Conservation (phyloP, 2,797 vertebrate species). For the Adelosebastes latens region DNA sequence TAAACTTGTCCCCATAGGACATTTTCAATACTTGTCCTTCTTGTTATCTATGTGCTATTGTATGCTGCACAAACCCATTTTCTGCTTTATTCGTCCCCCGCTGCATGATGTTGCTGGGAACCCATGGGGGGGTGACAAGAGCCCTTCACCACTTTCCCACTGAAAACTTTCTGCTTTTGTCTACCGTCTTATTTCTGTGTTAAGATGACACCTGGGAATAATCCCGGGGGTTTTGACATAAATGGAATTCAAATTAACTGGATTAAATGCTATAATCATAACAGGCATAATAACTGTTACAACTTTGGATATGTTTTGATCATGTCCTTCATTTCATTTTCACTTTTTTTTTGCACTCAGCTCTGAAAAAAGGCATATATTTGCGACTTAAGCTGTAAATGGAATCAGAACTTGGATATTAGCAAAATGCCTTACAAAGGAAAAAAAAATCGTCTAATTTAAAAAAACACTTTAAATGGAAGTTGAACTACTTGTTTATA, state of each 20-base stretch:
- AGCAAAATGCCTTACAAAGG: neutral
- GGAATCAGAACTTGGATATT: neutral
- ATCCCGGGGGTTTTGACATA: conserved; percentile 56
- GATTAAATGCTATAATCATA: conserved; percentile 68
- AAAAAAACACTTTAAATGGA: neutral
- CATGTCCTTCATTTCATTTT: conserved; percentile 46
- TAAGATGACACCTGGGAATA: conserved; percentile 74
- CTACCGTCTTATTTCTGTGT: conserved; percentile 65
- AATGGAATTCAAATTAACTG: conserved; percentile 68
- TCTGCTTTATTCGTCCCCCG: conserved; percentile 76
- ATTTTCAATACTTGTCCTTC: conserved; percentile 77
- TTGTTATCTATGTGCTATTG: conserved; percentile 78
- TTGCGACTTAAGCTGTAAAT: conserved; percentile 12
- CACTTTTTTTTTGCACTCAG: neutral
- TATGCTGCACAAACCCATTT: conserved; percentile 79
- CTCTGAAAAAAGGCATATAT: conserved; percentile 16
- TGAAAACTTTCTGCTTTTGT: conserved; percentile 66
- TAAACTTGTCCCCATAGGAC: conserved; percentile 68
- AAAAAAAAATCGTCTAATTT: neutral
- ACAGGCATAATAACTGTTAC: conserved; percentile 57
- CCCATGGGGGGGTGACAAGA: conserved; percentile 50
- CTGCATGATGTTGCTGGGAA: conserved; percentile 69
- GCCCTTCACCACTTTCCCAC: conserved; percentile 48
- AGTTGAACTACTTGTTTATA: neutral
- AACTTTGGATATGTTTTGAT: conserved; percentile 55